phyloP scores from a whole-genome alignment of 2,113 vertebrate species.

The Podocnemis expansa region DNA sequence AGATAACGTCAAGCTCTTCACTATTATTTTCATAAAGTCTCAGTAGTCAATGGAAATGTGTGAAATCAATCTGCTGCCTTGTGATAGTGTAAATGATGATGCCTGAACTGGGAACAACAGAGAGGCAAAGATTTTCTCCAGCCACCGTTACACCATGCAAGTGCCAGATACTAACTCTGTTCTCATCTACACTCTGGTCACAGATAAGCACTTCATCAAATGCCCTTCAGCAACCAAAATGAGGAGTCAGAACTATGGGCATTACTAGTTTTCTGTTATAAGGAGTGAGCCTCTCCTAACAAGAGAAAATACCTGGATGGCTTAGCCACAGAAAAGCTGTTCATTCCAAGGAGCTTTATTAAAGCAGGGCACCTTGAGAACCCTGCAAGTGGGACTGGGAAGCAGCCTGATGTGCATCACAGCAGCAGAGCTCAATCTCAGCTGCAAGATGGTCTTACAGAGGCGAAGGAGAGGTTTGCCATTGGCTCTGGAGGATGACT shows the following conservation, averaged over 20 bases:
- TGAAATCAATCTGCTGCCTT: background rate
- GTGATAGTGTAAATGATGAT: background rate
- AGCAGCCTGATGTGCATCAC: background rate
- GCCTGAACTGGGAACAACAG: rapidly evolving
- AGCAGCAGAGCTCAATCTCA: background rate
- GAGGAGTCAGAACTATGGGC: background rate
- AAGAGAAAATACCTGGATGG: background rate
- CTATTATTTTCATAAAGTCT: background rate
- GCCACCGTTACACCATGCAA: background rate
- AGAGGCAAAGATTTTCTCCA: background rate
- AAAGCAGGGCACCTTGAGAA: background rate
- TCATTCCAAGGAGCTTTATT: background rate
- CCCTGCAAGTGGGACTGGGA: too few species aligned
- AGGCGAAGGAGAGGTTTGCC: rapidly evolving
- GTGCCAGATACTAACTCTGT: background rate
- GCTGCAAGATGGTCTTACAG: rapidly evolving
- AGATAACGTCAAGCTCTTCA: background rate
- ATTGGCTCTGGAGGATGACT: rapidly evolving
- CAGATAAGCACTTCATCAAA: background rate
- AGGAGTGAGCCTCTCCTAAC: background rate
- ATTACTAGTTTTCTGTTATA: background rate
- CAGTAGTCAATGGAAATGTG: background rate
- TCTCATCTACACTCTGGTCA: background rate
- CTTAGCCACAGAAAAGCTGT: background rate
- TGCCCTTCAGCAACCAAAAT: background rate